A percentile compares a stretch with the other conserved stretches of the same genome.
Evolutionary conservation across 2,888 invertebrate genomes (phyloP).

Genomic region (Chalcosyrphus nemorum): DNA sequence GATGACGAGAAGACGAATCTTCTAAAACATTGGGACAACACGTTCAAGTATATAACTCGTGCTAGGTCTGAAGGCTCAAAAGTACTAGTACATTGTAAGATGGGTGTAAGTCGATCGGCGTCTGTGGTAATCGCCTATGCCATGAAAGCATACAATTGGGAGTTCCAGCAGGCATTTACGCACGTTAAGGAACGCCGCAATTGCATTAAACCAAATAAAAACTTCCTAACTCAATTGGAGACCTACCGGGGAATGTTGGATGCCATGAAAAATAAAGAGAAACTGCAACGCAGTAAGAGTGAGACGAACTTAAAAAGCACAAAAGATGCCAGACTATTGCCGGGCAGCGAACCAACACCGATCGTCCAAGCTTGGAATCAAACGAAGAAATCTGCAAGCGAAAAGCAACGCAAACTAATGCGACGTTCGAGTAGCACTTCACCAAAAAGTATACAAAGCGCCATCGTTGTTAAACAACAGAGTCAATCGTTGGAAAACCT

Average conservation of each 20-base stretch:
- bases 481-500: conserved; percentile 82
- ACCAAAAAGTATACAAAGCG: conserved; percentile 78
- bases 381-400: conserved; percentile 78
- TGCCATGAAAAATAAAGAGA: conserved; percentile 97
- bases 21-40: conserved; percentile 98
- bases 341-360: conserved; percentile 85
- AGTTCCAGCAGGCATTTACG: conserved; percentile 92
- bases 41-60: conserved; percentile 97
- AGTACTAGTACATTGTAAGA: conserved; percentile 99
- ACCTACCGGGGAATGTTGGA: conserved; percentile 98
- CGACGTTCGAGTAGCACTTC: conserved; percentile 81
- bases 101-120: conserved; percentile 99
- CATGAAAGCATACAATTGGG: conserved; percentile 98
- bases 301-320: conserved; percentile 92
- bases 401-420: conserved; percentile 78
- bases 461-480: conserved; percentile 80
- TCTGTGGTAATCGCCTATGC: conserved; percentile 99
- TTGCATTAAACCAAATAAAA: conserved; percentile 98
- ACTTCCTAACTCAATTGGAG: conserved; percentile 96
- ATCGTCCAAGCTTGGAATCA: conserved; percentile 84
- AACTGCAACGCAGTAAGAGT: conserved; percentile 95
- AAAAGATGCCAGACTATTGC: conserved; percentile 84
- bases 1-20: conserved; percentile 98
- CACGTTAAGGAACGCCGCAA: conserved; percentile 95
- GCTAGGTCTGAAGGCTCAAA: conserved; percentile 95